Evolutionary conservation across 92 coral and sea anemone genomes (phyloP).

Genomic region (Palythoa grandis): DNA sequence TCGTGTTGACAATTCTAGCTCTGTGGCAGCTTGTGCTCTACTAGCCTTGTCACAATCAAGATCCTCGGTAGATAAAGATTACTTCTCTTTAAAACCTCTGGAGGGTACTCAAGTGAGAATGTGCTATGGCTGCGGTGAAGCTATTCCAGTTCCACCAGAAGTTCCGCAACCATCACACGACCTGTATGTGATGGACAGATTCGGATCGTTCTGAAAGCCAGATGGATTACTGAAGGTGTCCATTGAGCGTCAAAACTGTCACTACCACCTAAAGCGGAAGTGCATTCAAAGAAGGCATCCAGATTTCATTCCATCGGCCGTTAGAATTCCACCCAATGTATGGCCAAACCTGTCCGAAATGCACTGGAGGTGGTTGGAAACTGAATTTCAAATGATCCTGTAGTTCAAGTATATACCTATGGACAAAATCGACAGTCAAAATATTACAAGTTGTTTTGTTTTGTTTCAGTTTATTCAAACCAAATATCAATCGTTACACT

Average conservation of each 20-base stretch:
- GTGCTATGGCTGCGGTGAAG: constrained; percentile 15
- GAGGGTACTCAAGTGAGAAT: constrained; percentile 37
- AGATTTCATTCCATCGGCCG: constrained; percentile 45
- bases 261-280: constrained; percentile 46
- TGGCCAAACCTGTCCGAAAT: constrained; percentile 40
- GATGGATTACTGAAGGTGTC: constrained; percentile 54
- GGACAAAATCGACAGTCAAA: not conserved
- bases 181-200: constrained; percentile 20
- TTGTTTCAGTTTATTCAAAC: not conserved
- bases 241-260: constrained; percentile 53
- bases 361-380: constrained; percentile 49
- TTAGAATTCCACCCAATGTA: constrained; percentile 43
- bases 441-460: not conserved
- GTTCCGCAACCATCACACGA: constrained; percentile 34
- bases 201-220: constrained; percentile 45
- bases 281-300: constrained; percentile 44
- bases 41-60: not conserved
- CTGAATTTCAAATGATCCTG: constrained; percentile 42
- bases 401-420: constrained; percentile 7
- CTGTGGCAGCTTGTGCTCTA: constrained; percentile 3
- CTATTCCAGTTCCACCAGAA: constrained; percentile 32
- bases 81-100: constrained; percentile 28
- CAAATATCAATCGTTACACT: not conserved
- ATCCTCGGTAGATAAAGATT: not conserved
- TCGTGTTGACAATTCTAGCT: constrained; percentile 46